A percentile compares a stretch with the other conserved stretches of the same genome.
phyloP scores from a whole-genome alignment of 1,140 invertebrate species.

The Orussus abietinus region DNA sequence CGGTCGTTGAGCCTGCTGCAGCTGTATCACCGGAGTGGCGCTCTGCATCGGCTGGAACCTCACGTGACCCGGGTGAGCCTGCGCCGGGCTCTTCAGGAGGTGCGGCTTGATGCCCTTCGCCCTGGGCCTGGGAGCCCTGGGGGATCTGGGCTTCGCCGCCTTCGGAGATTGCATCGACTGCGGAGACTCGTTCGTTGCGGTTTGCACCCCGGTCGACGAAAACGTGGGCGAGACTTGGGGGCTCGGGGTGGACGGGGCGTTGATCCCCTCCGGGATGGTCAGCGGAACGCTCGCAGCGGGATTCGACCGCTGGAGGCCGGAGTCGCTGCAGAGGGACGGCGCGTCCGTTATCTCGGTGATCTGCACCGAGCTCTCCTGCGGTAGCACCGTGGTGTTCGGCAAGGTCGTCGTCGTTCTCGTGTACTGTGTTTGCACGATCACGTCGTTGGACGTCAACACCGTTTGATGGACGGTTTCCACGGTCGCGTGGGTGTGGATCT shows the following conservation, averaged over 20 bases:
- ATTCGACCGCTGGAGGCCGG: conserved; percentile 15
- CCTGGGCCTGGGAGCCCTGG: conserved; percentile 30
- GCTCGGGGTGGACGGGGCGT: no score
- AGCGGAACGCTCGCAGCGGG: conserved; percentile 15
- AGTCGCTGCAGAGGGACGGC: conserved; percentile 22
- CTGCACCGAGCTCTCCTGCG: conserved; percentile 40
- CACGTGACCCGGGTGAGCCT: conserved; percentile 21
- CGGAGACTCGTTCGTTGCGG: conserved; percentile 13
- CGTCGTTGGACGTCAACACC: conserved; percentile 48
- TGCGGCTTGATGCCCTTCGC: conserved; percentile 37
- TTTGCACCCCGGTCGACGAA: conserved; percentile 23
- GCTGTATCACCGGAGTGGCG: conserved; percentile 39
- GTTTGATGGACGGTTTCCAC: conserved; percentile 50
- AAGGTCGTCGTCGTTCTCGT: conserved; percentile 46
- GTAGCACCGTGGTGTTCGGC: conserved; percentile 44
- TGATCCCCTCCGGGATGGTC: no score
- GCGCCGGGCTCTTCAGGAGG: conserved; percentile 29
- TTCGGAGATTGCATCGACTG: conserved; percentile 30
- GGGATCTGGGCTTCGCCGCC: conserved; percentile 34
- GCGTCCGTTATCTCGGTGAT: conserved; percentile 44
- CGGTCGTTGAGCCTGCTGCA: conserved; percentile 33
- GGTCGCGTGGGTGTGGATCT: conserved; percentile 45
- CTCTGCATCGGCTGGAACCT: conserved; percentile 40
- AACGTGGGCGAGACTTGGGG: conserved; percentile 29
- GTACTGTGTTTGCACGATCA: conserved; percentile 49